These are phyloP conservation scores for Nomada fucata DNA, from an alignment of 2,888 invertebrate species.

Conservation along the genomic window DNA sequence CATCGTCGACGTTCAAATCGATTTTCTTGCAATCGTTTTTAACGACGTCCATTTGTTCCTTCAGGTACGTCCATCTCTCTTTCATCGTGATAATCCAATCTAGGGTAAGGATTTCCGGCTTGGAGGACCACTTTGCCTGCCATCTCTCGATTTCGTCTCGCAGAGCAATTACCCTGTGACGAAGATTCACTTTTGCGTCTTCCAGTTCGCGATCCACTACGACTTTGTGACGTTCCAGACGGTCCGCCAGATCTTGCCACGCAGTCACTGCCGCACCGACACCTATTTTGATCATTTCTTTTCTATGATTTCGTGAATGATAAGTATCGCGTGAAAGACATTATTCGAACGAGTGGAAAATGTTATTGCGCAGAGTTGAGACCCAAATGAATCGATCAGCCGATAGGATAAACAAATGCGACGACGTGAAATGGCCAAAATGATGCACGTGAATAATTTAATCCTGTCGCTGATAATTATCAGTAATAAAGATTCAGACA, in stretches of 20 bases:
- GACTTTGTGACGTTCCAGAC: slow-evolving; percentile 78
- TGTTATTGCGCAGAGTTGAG: no score
- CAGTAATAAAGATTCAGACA: no score
- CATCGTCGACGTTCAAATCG: slow-evolving; percentile 73
- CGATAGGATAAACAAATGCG: no score
- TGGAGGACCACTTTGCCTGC: slow-evolving; percentile 79
- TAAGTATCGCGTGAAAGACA: no score
- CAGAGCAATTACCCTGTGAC: slow-evolving; percentile 79
- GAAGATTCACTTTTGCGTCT: slow-evolving; percentile 81
- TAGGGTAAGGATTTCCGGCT: slow-evolving; percentile 72
- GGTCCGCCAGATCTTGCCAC: slow-evolving; percentile 79
- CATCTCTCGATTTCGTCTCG: slow-evolving; percentile 81
- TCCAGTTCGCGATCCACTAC: slow-evolving; percentile 80
- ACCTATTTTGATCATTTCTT: slow-evolving; percentile 64
- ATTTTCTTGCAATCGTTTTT: slow-evolving; percentile 77
- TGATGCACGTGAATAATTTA: no score
- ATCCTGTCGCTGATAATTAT: no score
- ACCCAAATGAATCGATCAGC: no score
- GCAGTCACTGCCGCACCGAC: slow-evolving; percentile 76
- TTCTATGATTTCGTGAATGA: no score
- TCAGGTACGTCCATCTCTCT: slow-evolving; percentile 79
- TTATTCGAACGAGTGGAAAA: not conserved
- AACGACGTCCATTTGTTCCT: slow-evolving; percentile 74
- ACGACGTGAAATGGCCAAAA: no score
- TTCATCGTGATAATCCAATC: slow-evolving; percentile 81